These are phyloP conservation scores for Anastrepha ludens DNA, from an alignment of 1,140 invertebrate species.

Conservation along the genomic window DNA sequence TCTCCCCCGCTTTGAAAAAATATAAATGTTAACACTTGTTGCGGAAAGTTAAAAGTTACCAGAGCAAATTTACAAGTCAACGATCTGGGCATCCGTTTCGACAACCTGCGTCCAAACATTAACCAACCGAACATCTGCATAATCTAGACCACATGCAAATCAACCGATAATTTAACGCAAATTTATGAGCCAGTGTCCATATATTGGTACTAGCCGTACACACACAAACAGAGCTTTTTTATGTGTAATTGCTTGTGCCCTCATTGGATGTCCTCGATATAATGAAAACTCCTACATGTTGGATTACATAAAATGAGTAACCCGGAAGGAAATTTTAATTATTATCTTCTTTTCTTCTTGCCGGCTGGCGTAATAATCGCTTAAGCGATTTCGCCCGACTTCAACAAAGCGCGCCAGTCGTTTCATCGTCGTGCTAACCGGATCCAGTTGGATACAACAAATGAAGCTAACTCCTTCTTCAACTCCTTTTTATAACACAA, in stretches of 20 bases:
- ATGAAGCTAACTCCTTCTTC: no score
- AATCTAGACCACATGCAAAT: conserved; percentile 10
- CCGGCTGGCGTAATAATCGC: no score
- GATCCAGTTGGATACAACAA: no score
- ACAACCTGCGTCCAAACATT: background rate
- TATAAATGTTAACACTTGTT: conserved; percentile 27
- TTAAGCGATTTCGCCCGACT: no score
- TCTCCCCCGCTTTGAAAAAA: no score
- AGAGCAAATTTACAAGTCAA: background rate
- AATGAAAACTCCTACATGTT: background rate
- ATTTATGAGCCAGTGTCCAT: background rate
- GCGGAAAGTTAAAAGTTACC: conserved; percentile 26
- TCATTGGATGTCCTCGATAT: background rate
- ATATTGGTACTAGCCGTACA: background rate
- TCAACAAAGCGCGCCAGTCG: no score
- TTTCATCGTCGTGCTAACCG: no score
- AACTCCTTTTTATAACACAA: no score
- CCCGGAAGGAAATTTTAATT: background rate
- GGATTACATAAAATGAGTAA: background rate
- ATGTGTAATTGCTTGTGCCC: background rate
- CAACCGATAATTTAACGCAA: background rate
- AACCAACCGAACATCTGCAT: background rate
- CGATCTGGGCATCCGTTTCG: background rate
- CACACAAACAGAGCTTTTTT: background rate
- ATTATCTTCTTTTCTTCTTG: no score